These are phyloP conservation scores for Cylloceria caligata DNA, from an alignment of 2,888 invertebrate species.

Conservation along the genomic window DNA sequence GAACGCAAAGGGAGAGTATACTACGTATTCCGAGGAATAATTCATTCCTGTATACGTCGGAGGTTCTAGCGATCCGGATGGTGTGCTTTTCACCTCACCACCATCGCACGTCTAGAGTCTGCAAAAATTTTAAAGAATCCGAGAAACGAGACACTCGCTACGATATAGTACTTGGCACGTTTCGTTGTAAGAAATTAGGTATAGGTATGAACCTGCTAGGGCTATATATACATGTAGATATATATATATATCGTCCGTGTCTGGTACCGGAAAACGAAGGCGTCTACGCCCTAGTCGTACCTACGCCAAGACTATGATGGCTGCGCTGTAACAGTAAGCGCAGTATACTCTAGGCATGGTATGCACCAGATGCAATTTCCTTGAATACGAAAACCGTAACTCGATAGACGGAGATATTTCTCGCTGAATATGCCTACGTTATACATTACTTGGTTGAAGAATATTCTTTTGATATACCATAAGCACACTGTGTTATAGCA, in stretches of 20 bases:
- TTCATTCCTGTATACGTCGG: conserved; percentile 49
- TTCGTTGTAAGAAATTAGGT: neutral
- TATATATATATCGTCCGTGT: conserved; percentile 22
- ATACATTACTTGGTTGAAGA: conserved; percentile 2
- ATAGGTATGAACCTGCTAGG: neutral
- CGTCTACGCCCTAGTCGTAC: conserved; percentile 53
- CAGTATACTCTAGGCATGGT: conserved; percentile 9
- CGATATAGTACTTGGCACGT: neutral
- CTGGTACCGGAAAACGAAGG: conserved; percentile 53
- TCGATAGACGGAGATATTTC: conserved; percentile 49
- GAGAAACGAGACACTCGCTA: conserved; percentile 34
- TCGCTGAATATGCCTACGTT: conserved; percentile 1
- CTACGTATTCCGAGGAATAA: conserved; percentile 49
- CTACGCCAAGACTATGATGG: conserved; percentile 15
- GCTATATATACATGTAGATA: neutral
- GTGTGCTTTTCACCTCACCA: conserved; percentile 5
- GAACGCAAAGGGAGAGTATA: conserved; percentile 21
- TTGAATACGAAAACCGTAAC: conserved; percentile 61
- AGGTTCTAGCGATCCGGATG: neutral
- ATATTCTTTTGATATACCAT: conserved; percentile 4
- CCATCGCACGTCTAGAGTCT: conserved; percentile 25
- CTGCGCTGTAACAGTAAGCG: conserved; percentile 22
- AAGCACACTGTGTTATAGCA: conserved; percentile 19
- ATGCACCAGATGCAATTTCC: conserved; percentile 63
- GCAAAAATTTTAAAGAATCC: conserved; percentile 47